A percentile compares a stretch with the other conserved stretches of the same genome.
Conservation (phyloP, 1,140 invertebrate genomes). For the Platyura marginata region DNA sequence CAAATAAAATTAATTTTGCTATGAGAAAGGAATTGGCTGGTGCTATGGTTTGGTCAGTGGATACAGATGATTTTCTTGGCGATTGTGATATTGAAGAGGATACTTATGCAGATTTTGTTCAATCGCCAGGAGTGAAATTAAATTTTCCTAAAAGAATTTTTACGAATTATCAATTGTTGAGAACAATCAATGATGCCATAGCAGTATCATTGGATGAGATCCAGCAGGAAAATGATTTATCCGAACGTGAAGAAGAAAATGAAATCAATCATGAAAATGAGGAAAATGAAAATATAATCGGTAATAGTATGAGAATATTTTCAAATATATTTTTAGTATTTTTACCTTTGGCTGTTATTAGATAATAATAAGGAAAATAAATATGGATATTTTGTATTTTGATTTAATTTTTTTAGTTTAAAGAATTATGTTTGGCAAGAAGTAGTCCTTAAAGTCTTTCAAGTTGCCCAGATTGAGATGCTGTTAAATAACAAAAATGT, state of each 20-base stretch:
- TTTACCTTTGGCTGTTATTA: too few species aligned
- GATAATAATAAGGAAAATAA: too few species aligned
- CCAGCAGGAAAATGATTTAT: constrained; percentile 20
- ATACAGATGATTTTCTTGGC: constrained; percentile 57
- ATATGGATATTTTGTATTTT: too few species aligned
- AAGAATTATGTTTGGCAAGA: too few species aligned
- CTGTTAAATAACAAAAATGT: too few species aligned
- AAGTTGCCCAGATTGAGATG: too few species aligned
- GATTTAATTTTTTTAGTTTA: too few species aligned
- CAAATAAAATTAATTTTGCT: constrained; percentile 38
- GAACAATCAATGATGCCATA: constrained; percentile 39
- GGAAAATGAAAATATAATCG: not conserved
- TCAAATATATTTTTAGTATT: too few species aligned
- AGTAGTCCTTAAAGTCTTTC: too few species aligned
- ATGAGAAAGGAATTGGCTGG: constrained; percentile 46
- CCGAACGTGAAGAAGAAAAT: constrained; percentile 23
- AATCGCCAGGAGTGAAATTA: constrained; percentile 7
- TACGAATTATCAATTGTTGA: constrained; percentile 37
- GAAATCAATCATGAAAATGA: constrained; percentile 10
- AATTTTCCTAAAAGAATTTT: constrained; percentile 21
- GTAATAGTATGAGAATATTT: not conserved
- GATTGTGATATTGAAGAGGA: constrained; percentile 31
- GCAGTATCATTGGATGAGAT: constrained; percentile 32
- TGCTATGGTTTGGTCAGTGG: constrained; percentile 70
- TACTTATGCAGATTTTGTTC: constrained; percentile 26